Percentiles rank a stretch among this genome's conserved stretches.
Conservation (phyloP, 2,797 vertebrate genomes). For the Leptodactylus fallax region DNA sequence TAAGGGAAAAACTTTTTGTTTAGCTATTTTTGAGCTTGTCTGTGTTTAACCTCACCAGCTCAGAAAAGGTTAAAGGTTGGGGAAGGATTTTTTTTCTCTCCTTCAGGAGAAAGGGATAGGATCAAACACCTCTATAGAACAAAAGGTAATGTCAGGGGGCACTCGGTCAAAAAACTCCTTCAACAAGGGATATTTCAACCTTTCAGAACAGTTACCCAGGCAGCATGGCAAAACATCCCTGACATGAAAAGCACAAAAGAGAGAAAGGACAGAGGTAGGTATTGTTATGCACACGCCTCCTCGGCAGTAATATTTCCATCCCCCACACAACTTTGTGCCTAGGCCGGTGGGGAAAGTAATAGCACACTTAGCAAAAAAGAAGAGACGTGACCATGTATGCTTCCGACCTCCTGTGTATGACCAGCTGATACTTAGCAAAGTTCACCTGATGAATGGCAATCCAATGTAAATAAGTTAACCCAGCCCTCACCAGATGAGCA, state of each 20-base stretch:
- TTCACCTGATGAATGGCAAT: conserved; percentile 77
- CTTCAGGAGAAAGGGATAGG: conserved; percentile 88
- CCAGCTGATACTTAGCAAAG: conserved; percentile 69
- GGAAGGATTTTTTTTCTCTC: conserved; percentile 70
- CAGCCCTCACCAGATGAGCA: conserved; percentile 33
- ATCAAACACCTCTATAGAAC: conserved; percentile 98
- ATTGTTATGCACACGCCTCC: conserved; percentile 91
- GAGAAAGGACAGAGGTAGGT: conserved; percentile 93
- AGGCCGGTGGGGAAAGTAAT: conserved; percentile 75
- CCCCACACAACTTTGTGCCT: conserved; percentile 75
- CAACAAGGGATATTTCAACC: conserved; percentile 86
- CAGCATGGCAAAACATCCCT: conserved; percentile 87
- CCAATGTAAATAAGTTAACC: conserved; percentile 60
- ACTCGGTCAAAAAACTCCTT: conserved; percentile 93
- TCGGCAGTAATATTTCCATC: conserved; percentile 69
- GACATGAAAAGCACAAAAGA: conserved; percentile 91
- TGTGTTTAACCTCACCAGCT: conserved; percentile 75
- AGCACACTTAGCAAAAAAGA: conserved; percentile 69
- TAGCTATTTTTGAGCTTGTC: conserved; percentile 71
- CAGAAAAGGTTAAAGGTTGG: conserved; percentile 75
- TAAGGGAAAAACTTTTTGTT: neutral
- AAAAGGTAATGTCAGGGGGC: conserved; percentile 96
- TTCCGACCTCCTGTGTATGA: conserved; percentile 73
- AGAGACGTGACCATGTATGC: conserved; percentile 71
- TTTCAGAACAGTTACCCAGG: conserved; percentile 93